Base-by-base conservation (phyloP, 2,888 invertebrate species). In the Papilio elwesi region DNA sequence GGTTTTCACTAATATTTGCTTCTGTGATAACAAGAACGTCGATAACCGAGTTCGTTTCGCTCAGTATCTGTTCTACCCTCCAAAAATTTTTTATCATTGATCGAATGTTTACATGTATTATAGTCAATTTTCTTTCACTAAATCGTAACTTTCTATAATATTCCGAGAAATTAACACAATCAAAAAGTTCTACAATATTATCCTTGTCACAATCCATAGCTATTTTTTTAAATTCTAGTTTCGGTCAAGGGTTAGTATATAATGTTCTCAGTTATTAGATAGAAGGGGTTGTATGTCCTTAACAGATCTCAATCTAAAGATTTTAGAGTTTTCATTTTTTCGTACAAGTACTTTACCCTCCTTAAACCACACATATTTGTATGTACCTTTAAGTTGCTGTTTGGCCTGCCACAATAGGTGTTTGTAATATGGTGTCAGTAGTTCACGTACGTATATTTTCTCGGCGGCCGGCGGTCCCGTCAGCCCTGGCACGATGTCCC, bases 21-120 rank as follows among this genome's bases (percentile, higher is more conserved):
- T 75, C 75, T 10, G 71, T 66, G 6, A 75, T 38, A 1, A 71
- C 26, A 16, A 75, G 48, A 38, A 70, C n/a, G 62, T 74, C 72
- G 51, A 69, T 51, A 11, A 12, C 11, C 15, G 63, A 15, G 9
- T 15, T 16, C 4, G 48, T 9, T 15, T 64, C 59, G 43, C 8
- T 38, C n/a, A 59, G 13, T 43, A 59, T 43, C 9, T 38, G 38
- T 59, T 59, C 59, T 38, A 59, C 38, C 38, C 38, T 59, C 38
- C 59, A 59, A n/a, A 59, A 38, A 13, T 59, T 13, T 64, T 64
- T 64, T 15, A 48, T 64, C 48, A 16, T 16, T 36, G 48, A 64
- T 64, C 63, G 36, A 48, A 47, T 64, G n/a, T 64, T 64, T 16
- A 64, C 63, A 64, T 64, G 63, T 15, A 47, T 6, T 10, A 64